Percentiles rank a stretch among this genome's conserved stretches.
These are phyloP conservation scores for Drosophila meridionalis DNA, from an alignment of 2,888 invertebrate genomes.

Conservation along the genomic window DNA sequence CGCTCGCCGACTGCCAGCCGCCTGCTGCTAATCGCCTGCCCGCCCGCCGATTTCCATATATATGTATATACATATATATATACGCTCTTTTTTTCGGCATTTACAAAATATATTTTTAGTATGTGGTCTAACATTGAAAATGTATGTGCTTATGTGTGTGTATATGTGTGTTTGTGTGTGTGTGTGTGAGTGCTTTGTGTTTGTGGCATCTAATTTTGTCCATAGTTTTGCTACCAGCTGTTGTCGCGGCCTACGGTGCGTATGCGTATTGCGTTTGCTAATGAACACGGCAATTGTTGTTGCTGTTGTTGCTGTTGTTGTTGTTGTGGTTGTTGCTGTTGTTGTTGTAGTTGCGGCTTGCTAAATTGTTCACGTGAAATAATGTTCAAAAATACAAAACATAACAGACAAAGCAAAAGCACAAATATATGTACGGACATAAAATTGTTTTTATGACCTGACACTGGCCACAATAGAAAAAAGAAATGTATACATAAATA, in stretches of 20 bases:
- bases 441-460: slow-evolving; percentile 25
- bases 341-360: slow-evolving; percentile 13
- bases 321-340: background rate
- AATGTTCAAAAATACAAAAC: slow-evolving; percentile 10
- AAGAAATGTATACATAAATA: background rate
- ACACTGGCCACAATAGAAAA: slow-evolving; percentile 18
- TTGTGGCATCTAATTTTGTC: slow-evolving; percentile 58
- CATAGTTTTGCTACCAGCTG: slow-evolving; percentile 53
- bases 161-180: background rate
- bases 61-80: background rate
- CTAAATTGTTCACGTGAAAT: slow-evolving; percentile 23
- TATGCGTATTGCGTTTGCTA: slow-evolving; percentile 51
- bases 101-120: slow-evolving; percentile 70
- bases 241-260: slow-evolving; percentile 47
- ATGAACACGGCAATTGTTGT: slow-evolving; percentile 27
- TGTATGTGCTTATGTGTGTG: slow-evolving; percentile 1
- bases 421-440: slow-evolving; percentile 24
- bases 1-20: slow-evolving; percentile 21
- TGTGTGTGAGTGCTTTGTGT: slow-evolving; percentile 5
- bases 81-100: slow-evolving; percentile 41
- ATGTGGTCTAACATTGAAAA: slow-evolving; percentile 73
- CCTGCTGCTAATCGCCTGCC: slow-evolving; percentile 21
- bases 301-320: background rate
- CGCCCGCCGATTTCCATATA: slow-evolving; percentile 39
- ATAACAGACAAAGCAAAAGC: slow-evolving; percentile 5